Evolutionary conservation across 2,113 vertebrate species (phyloP), one percentile per base, ranked within the genome.

Genomic region (Tychaedon coryphoeus): DNA sequence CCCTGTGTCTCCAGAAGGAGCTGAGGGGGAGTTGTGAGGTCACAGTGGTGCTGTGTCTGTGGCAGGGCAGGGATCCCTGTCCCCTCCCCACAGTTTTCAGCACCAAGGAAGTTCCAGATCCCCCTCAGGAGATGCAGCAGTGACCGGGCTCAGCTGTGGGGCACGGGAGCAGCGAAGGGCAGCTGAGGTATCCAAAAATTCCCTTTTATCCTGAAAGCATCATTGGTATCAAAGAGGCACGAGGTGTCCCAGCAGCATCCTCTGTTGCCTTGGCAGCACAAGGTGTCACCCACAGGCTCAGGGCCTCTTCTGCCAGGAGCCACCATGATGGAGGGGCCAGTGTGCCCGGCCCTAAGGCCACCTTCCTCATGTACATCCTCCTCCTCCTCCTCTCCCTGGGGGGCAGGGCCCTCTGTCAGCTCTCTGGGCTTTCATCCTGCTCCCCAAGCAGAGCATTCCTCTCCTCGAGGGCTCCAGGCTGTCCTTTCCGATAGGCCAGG

Each of bases 401-500:
- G 80, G 50, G 29, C 67, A 24, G 48, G 40, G 24, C 8, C 15
- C 50, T n/a, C 2, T 1, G 31, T 98, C 98, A 98, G 96, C 97
- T 96, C 43, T 96, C 86, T 0, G 8, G 3, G 77, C 57, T 33
- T 19, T 76, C 87, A 0, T 62, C 62, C 6, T 56, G 71, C 26
- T 65, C 48, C 0, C 81, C 16, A 0, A 98, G 97, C 5, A 98
- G 97, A 5, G 97, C 96, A 11, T 89, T 96, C 8, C 66, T 90
- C 76, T 98, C 96, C 28, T 95, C 97, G 0, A 3, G 8, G 12
- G 19, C 2, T 2, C 34, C 1, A 0, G 76, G 10, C 8, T 6
- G 42, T 9, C 54, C 90, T 14, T 19, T n/a, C 8, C 67, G 54
- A 8, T 98, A 98, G 1, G 77, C 15, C 8, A 98, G 92, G 95